These are phyloP conservation scores for Hofmannophila pseudospretella DNA, from an alignment of 2,888 invertebrate genomes.

Conservation along the genomic window DNA sequence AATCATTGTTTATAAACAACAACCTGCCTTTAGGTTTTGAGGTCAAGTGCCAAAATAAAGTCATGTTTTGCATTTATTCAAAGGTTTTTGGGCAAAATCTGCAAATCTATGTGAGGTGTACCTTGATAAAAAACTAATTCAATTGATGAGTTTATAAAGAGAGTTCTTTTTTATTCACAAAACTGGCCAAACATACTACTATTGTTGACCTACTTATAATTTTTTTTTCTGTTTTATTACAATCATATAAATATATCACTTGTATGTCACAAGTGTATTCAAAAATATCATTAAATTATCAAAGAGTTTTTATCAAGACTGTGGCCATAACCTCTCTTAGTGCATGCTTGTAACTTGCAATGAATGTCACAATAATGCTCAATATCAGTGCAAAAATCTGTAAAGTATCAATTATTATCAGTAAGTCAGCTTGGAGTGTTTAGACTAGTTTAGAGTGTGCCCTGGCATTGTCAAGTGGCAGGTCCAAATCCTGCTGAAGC, in stretches of 20 bases:
- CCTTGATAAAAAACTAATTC: neutral
- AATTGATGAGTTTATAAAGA: conserved; percentile 5
- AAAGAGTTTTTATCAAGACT: neutral
- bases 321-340: conserved; percentile 7
- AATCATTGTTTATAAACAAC: conserved; percentile 17
- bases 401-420: too few species aligned
- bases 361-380: too few species aligned
- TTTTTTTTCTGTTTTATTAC: too few species aligned
- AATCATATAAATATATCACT: too few species aligned
- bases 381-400: too few species aligned
- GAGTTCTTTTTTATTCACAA: conserved; percentile 6
- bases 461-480: too few species aligned
- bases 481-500: too few species aligned
- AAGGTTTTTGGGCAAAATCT: neutral
- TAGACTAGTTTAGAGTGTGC: too few species aligned
- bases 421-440: too few species aligned
- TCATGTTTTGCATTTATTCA: conserved; percentile 9
- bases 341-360: conserved; percentile 6
- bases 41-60: conserved; percentile 7
- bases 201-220: conserved; percentile 11
- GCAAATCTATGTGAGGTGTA: neutral
- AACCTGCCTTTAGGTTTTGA: conserved; percentile 14
- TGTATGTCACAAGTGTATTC: too few species aligned
- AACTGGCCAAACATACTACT: conserved; percentile 1
- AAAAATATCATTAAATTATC: neutral